Evolutionary conservation across 2,113 vertebrate species (phyloP).

Genomic region (Pithys albifrons): DNA sequence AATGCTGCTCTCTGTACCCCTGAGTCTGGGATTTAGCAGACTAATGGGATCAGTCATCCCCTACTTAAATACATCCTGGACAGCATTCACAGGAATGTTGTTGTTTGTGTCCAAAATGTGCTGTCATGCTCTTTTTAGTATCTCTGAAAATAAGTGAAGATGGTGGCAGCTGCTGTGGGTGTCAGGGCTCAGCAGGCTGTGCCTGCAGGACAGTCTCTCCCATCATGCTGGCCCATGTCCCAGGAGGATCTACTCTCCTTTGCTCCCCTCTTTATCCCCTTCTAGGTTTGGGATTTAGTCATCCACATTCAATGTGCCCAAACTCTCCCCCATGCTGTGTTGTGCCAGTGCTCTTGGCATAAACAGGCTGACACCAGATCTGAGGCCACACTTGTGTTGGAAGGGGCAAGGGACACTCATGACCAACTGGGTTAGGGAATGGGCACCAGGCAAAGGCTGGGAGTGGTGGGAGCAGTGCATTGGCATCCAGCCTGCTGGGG

Average conservation of each 20-base stretch:
- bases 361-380: fast-evolving
- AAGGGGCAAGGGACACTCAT: fast-evolving
- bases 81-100: neutral
- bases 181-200: neutral
- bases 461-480: fast-evolving
- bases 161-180: neutral
- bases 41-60: slow-evolving; percentile 64
- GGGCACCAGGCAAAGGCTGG: neutral
- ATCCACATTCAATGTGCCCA: fast-evolving
- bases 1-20: neutral
- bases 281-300: neutral
- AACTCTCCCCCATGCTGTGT: neutral
- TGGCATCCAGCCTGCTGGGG: neutral
- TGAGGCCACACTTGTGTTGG: fast-evolving
- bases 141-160: neutral
- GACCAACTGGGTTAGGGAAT: neutral
- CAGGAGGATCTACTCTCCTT: neutral
- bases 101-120: neutral
- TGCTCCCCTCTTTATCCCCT: neutral
- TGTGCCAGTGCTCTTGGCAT: neutral
- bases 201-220: neutral
- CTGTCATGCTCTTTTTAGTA: neutral
- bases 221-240: fast-evolving
- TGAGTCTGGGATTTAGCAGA: slow-evolving; percentile 51
- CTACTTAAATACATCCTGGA: slow-evolving; percentile 65